Evolutionary conservation across 2,797 vertebrate genomes (phyloP), one percentile per base, ranked within the genome.

Genomic region (Myotis planiceps): DNA sequence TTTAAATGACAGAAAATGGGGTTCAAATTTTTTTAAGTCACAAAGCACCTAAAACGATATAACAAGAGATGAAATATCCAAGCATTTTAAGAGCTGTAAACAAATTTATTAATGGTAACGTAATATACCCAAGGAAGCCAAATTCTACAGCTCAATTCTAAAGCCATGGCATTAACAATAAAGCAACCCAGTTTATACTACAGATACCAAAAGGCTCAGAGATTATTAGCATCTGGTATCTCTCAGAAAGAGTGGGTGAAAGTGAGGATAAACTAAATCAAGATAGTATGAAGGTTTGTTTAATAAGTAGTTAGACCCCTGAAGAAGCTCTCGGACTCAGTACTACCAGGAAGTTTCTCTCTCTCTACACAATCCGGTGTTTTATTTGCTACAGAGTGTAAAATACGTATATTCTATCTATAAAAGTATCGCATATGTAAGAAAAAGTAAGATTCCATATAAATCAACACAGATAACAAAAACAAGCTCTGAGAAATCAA

Each of bases 291-390:
- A 23, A 93, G 37, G 6, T 5, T n/a, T 72, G 51, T 53, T 65
- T 68, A 53, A 72, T 65, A 83, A 74, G 0, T 7, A 45, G 16
- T 49, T 72, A 71, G 9, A 25, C 13, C 9, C 19, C 21, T 83
- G 32, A 89, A 53, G 6, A 21, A 6, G 15, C 39, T 81, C 12
- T 0, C 6, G 0, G 2, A 7, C 0, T n/a, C 5, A 68, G 15
- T 0, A 25, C 3, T 51, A 1, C 9, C 37, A 88, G 25, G n/a
- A 27, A 85, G 25, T 82, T 49, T 49, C 5, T 76, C 29, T 93
- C 71, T 25, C 42, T 42, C 7, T 42, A 39, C 39, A 69, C 10
- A 87, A 39, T 23, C 29, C 49, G 14, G 12, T 81, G 14, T 80
- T 51, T 39, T 65, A 29, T 75, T 83, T 16, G 89, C 2, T 71